phyloP scores from a whole-genome alignment of 2,888 invertebrate species.

The Mimumesa dahlbomi region DNA sequence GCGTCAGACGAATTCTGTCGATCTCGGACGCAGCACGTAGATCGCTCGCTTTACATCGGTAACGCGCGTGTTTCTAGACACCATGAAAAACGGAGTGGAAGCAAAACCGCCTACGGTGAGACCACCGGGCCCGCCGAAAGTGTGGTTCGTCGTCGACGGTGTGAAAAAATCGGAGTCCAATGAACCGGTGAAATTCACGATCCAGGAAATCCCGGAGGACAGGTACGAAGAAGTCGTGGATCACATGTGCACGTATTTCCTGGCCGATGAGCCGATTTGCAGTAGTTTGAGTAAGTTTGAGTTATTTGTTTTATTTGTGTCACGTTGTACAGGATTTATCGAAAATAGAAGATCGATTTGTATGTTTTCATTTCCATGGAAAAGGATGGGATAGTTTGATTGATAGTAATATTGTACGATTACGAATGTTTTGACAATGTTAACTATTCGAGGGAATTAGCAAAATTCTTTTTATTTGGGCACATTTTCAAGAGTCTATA shows the following conservation, averaged over 20 bases:
- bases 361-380: too few relatives aligned
- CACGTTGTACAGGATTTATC: too few relatives aligned
- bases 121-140: conserved; percentile 67
- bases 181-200: conserved; percentile 64
- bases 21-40: background rate
- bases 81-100: background rate
- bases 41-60: background rate
- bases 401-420: too few relatives aligned
- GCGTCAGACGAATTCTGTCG: conserved; percentile 4
- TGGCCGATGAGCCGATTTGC: conserved; percentile 68
- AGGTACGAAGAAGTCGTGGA: conserved; percentile 69
- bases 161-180: conserved; percentile 53
- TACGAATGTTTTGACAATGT: too few relatives aligned
- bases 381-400: too few relatives aligned
- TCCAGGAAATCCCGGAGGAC: conserved; percentile 74
- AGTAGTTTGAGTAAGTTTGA: conserved; percentile 62
- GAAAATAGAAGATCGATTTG: too few relatives aligned
- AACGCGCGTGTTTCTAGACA: too few relatives aligned
- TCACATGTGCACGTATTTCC: conserved; percentile 65
- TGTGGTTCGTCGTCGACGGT: conserved; percentile 69
- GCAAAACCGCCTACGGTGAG: conserved; percentile 24
- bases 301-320: background rate
- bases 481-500: too few relatives aligned
- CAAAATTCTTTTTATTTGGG: too few relatives aligned
- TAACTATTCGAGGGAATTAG: too few relatives aligned